These are phyloP conservation scores for Penaeus vannamei DNA, from an alignment of 1,140 invertebrate genomes.

Conservation along the genomic window DNA sequence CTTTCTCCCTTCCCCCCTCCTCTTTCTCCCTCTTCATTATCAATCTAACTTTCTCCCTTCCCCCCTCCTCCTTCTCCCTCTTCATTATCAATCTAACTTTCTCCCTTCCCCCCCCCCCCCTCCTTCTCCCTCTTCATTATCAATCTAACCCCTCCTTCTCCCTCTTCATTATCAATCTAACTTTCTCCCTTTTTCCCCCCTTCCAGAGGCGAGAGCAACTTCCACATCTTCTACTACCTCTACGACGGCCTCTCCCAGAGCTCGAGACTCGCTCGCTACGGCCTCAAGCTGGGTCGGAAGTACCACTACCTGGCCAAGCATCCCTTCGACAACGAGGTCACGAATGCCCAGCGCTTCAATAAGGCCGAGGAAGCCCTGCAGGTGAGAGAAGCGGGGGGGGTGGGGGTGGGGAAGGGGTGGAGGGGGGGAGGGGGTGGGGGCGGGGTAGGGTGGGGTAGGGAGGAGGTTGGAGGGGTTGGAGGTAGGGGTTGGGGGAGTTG, in stretches of 20 bases:
- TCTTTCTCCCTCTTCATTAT: too few relatives aligned
- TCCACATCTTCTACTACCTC: slow-evolving; percentile 63
- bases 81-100: too few relatives aligned
- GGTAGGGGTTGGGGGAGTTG: background rate
- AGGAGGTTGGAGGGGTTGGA: background rate
- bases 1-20: too few relatives aligned
- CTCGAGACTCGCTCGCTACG: slow-evolving; percentile 50
- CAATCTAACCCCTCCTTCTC: too few relatives aligned
- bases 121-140: too few relatives aligned
- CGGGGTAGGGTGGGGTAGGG: background rate
- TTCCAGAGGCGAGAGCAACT: slow-evolving; percentile 48
- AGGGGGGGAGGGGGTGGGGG: background rate
- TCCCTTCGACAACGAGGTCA: slow-evolving; percentile 58
- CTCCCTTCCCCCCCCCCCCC: too few relatives aligned
- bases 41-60: too few relatives aligned
- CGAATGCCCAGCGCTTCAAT: slow-evolving; percentile 51
- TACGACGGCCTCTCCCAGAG: slow-evolving; percentile 64
- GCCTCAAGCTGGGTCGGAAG: slow-evolving; percentile 59
- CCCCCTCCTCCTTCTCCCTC: too few relatives aligned
- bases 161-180: background rate
- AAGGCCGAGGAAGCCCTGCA: slow-evolving; percentile 60
- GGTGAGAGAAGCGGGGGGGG: background rate
- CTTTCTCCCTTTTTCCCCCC: background rate
- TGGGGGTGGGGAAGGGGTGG: background rate
- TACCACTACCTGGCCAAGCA: slow-evolving; percentile 60